Base-by-base conservation (phyloP, 2,888 invertebrate species). In the Pristionchus exspectatus region DNA sequence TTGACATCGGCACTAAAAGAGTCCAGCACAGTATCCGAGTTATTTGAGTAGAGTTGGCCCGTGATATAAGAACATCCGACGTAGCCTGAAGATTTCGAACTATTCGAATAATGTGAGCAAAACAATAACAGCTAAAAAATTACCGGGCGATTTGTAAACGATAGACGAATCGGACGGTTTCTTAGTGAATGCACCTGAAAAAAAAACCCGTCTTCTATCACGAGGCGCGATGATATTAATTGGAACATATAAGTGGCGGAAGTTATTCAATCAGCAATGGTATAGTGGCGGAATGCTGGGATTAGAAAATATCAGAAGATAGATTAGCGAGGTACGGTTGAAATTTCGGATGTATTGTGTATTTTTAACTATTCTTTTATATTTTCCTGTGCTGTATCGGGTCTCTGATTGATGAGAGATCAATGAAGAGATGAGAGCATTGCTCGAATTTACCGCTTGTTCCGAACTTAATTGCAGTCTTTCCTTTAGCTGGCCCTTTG, bases 121-220 rank as follows among this genome's bases (percentile, higher is more conserved):
- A 16, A 5, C 10, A 63, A 63, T 16, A 16, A 2, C 2, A 63
- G 24, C 21, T 21, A 9, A n/a, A 63, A 63, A n/a, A 16, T 9
- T 69, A 69, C 69, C 69, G n/a, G 69, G 69, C 30, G 69, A 69
- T 10, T 27, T 69, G 69, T 69, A 69, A 10, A 69, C 69, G n/a
- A 69, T 10, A 27, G 69, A 69, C 69, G 69, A 69, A 10, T 69
- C 12, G 27, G n/a, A 27, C 1, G 27, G 9, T 14, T 69, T n/a
- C 10, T 69, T 69, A 12, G 10, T 27, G 16, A 69, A 27, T 9
- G 69, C 69, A 1, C 27, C 69, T 69, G 30, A 69, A 69, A 69
- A 18, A 4, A 59, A 59, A 59, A 14, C 21, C 56, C 2, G 9
- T 59, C 2, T 18, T 21, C 14, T 14, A 18, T 14, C 18, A 59